Evolutionary conservation across 2,797 vertebrate genomes (phyloP).

Genomic region (Cynopterus sphinx): DNA sequence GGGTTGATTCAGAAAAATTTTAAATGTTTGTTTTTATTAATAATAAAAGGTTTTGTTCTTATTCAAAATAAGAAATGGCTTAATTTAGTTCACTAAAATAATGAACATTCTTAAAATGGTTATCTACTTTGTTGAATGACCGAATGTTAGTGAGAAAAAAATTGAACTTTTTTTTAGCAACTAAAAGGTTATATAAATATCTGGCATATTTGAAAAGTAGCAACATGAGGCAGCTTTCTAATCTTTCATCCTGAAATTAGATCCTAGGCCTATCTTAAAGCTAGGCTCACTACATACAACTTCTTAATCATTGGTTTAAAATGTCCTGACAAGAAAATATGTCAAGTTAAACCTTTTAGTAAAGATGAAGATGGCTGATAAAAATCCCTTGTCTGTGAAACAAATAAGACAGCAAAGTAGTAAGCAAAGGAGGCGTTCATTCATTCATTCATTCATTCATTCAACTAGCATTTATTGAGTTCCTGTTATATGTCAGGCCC

Average conservation of each 20-base stretch:
- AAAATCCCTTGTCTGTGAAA: conserved; percentile 6
- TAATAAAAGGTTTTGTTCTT: background rate
- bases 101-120: background rate
- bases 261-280: background rate
- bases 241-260: conserved; percentile 37
- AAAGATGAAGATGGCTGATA: conserved; percentile 29
- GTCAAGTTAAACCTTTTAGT: background rate
- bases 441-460: background rate
- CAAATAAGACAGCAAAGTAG: background rate
- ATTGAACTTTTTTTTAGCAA: background rate
- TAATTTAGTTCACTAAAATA: background rate
- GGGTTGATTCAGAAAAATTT: background rate
- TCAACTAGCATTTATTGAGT: background rate
- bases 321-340: conserved; percentile 1
- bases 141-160: conserved; percentile 32
- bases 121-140: background rate
- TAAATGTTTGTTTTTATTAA: background rate
- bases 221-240: conserved; percentile 3
- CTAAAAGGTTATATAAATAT: conserved; percentile 19
- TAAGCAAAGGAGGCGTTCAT: background rate
- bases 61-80: background rate
- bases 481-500: background rate
- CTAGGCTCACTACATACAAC: background rate
- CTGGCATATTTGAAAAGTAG: conserved; percentile 7
- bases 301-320: conserved; percentile 45